phyloP scores from a whole-genome alignment of 2,888 invertebrate genomes.

The Druceiella hillmani region DNA sequence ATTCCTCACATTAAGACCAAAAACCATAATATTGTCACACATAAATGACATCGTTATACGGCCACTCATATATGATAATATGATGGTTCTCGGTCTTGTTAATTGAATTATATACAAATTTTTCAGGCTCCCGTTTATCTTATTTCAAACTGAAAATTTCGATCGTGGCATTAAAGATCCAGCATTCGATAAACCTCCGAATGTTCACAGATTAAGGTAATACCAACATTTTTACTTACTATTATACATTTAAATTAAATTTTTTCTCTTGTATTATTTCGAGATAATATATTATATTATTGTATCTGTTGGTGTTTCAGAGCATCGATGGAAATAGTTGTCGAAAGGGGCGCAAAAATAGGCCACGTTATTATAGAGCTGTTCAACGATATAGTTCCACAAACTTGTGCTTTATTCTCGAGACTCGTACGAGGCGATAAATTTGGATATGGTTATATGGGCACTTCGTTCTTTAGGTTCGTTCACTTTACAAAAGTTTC shows the following conservation, averaged over 20 bases:
- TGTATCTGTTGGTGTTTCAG: slow-evolving; percentile 25
- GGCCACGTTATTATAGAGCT: slow-evolving; percentile 38
- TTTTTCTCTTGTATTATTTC: slow-evolving; percentile 1
- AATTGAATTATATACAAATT: too few species aligned
- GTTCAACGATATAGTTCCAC: slow-evolving; percentile 39
- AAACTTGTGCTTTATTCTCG: slow-evolving; percentile 38
- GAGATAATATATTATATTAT: background rate
- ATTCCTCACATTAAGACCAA: too few species aligned
- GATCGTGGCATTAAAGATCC: slow-evolving; percentile 40
- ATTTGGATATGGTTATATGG: slow-evolving; percentile 36
- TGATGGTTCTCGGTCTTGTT: too few species aligned
- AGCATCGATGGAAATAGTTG: slow-evolving; percentile 39
- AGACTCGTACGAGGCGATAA: slow-evolving; percentile 35
- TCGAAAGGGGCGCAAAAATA: slow-evolving; percentile 40
- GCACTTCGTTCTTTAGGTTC: slow-evolving; percentile 43
- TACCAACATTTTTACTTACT: slow-evolving; percentile 9
- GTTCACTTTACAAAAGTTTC: too few species aligned
- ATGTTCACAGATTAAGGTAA: slow-evolving; percentile 33
- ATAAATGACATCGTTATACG: too few species aligned
- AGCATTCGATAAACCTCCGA: slow-evolving; percentile 36
- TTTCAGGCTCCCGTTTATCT: slow-evolving; percentile 42
- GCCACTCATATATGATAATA: too few species aligned
- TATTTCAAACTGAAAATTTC: slow-evolving; percentile 42
- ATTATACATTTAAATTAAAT: slow-evolving; percentile 5
- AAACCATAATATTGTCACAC: too few species aligned